Conservation (phyloP, 2,888 invertebrate species). For the Cantharis flavilabris region DNA sequence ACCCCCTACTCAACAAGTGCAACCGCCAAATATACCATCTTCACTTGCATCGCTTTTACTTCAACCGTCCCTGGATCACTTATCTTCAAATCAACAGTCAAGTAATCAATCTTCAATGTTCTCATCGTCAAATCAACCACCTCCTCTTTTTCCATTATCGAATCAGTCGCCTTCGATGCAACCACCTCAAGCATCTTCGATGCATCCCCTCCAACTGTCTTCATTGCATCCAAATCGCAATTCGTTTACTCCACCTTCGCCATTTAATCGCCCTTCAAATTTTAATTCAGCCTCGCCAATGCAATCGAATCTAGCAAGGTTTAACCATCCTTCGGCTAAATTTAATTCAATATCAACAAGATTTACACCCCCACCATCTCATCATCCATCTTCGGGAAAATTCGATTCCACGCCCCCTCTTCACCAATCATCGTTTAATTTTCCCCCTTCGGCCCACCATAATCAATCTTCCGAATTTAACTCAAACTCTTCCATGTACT, state of each 20-base stretch:
- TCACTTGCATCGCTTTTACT: neutral
- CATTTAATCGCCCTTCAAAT: neutral
- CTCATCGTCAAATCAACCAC: neutral
- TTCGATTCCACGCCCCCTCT: neutral
- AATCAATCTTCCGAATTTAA: neutral
- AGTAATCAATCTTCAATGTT: neutral
- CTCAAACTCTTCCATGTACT: neutral
- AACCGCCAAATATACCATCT: neutral
- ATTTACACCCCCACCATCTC: neutral
- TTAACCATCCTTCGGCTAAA: neutral
- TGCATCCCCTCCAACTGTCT: neutral
- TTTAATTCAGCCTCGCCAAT: neutral
- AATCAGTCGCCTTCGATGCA: neutral
- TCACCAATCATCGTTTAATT: neutral
- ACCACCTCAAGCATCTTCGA: neutral
- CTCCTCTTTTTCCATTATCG: neutral
- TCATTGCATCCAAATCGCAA: neutral
- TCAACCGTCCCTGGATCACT: neutral
- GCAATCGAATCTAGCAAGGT: neutral
- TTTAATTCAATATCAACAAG: neutral
- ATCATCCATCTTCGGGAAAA: neutral
- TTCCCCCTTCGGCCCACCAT: neutral
- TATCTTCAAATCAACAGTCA: neutral
- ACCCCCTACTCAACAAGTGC: neutral
- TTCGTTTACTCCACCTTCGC: neutral